A percentile compares a stretch with the other conserved stretches of the same genome.
Evolutionary conservation across 64 coral and sea anemone species (phyloP).

Genomic region (Astreopora myriophthalma): DNA sequence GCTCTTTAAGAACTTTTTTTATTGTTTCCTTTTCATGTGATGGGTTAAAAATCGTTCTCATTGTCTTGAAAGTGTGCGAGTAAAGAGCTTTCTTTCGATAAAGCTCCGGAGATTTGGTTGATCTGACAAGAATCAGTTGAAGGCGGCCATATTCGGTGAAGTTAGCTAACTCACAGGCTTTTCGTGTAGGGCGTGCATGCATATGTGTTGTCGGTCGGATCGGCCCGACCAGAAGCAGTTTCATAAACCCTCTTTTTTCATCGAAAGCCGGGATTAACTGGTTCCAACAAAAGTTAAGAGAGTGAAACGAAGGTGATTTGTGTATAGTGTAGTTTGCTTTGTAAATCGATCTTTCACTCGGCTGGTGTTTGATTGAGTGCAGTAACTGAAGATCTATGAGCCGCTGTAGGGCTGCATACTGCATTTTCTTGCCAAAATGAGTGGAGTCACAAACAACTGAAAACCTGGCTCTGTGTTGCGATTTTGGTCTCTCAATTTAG

Average conservation of each 20-base stretch:
- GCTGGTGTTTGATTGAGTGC: not conserved
- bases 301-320: not conserved
- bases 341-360: not conserved
- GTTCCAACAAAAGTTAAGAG: not conserved
- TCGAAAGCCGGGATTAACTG: no score
- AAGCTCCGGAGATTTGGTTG: not conserved
- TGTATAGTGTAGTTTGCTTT: not conserved
- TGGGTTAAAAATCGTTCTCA: not conserved
- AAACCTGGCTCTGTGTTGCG: not conserved
- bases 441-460: not conserved
- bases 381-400: slow-evolving; percentile 15
- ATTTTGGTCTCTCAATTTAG: not conserved
- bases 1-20: not conserved
- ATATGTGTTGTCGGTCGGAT: not conserved
- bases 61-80: not conserved
- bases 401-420: no score
- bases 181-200: not conserved
- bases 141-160: no score
- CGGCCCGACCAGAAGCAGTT: not conserved
- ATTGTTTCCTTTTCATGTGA: not conserved
- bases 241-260: not conserved
- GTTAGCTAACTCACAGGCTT: not conserved
- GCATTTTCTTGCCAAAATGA: not conserved
- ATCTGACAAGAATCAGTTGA: no score
- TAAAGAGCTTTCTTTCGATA: not conserved